These are phyloP conservation scores for Steatocranus sp. DNA, from an alignment of 2,797 vertebrate species.

Conservation along the genomic window DNA sequence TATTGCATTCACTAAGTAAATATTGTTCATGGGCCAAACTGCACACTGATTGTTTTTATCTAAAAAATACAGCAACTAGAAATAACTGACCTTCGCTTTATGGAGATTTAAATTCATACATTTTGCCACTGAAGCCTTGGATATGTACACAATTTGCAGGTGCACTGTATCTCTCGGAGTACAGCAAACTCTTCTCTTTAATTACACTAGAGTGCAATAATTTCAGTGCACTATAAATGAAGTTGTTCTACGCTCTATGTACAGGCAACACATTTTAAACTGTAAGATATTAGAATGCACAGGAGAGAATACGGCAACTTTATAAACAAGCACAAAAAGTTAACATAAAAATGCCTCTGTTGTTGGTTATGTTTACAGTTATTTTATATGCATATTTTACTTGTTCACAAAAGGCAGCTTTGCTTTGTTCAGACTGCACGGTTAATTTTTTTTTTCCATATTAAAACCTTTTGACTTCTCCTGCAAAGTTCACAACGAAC, in stretches of 20 bases:
- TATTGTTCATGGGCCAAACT: not conserved
- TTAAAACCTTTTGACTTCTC: slow-evolving; percentile 49
- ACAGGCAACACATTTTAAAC: slow-evolving; percentile 22
- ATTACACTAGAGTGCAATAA: not conserved
- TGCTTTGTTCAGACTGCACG: slow-evolving; percentile 38
- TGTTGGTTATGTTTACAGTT: not conserved
- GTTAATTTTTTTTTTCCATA: slow-evolving; percentile 8
- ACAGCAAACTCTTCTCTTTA: not conserved
- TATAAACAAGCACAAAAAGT: slow-evolving; percentile 24
- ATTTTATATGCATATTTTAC: slow-evolving; percentile 33
- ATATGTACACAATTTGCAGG: slow-evolving; percentile 22
- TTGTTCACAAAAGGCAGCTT: slow-evolving; percentile 49
- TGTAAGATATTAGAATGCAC: slow-evolving; percentile 5
- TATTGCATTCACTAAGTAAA: not conserved
- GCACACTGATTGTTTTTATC: not conserved
- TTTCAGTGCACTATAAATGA: slow-evolving; percentile 2
- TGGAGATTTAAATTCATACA: not conserved
- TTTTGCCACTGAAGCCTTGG: slow-evolving; percentile 4
- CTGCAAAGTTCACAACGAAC: slow-evolving; percentile 27
- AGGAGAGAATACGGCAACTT: slow-evolving; percentile 15
- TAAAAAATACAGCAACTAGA: not conserved
- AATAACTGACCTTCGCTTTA: not conserved
- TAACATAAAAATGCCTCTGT: slow-evolving; percentile 29
- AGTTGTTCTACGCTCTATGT: slow-evolving; percentile 14
- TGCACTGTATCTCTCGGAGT: not conserved